These are phyloP conservation scores for Lerema accius DNA, from an alignment of 1,140 invertebrate species.

Conservation along the genomic window DNA sequence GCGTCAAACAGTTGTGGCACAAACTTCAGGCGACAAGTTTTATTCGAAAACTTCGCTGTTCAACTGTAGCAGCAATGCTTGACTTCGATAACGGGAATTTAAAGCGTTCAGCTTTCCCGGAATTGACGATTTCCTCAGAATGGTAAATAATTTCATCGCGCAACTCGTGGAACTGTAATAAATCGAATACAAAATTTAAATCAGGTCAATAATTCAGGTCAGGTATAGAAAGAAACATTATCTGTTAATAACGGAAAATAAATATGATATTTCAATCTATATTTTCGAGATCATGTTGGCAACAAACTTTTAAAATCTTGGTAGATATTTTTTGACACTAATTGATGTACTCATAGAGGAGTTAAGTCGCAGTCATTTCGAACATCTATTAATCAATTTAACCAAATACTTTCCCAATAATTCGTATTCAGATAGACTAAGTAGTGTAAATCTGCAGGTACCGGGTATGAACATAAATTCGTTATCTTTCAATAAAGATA, in stretches of 20 bases:
- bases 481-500: no score
- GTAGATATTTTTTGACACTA: no score
- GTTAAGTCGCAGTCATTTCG: no score
- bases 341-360: no score
- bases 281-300: no score
- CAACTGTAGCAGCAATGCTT: conserved; percentile 10
- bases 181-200: background rate
- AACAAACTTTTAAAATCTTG: no score
- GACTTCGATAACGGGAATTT: conserved; percentile 30
- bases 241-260: background rate
- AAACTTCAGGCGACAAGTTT: conserved; percentile 43
- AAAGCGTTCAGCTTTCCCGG: conserved; percentile 19
- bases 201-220: background rate
- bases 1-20: conserved; percentile 24
- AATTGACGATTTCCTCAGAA: conserved; percentile 5
- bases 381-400: no score
- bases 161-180: background rate
- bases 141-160: conserved; percentile 17
- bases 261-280: no score
- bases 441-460: no score
- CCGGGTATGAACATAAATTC: no score
- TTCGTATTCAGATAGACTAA: no score
- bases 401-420: no score
- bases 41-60: conserved; percentile 51
- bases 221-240: background rate